These are phyloP conservation scores for Sebastes ruberrimus DNA, from an alignment of 2,797 vertebrate genomes.

Conservation along the genomic window DNA sequence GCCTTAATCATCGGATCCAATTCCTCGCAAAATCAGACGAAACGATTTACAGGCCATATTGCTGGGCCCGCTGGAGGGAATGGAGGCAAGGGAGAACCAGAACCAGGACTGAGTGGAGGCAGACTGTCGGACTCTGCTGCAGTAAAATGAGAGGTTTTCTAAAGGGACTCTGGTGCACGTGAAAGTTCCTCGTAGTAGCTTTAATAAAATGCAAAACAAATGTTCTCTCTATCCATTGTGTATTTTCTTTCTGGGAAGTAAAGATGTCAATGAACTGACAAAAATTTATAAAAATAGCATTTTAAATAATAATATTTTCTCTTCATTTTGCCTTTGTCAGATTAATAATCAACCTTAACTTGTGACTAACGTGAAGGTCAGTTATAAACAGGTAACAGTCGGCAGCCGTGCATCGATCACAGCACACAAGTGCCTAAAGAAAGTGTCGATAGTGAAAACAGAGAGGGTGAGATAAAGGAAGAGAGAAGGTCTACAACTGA, in stretches of 20 bases:
- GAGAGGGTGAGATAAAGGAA: conserved; percentile 1
- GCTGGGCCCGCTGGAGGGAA: too few relatives aligned
- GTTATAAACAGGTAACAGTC: background rate
- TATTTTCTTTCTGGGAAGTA: background rate
- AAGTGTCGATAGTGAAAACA: conserved; percentile 14
- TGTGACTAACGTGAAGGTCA: background rate
- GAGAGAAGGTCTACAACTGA: background rate
- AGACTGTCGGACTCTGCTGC: too few relatives aligned
- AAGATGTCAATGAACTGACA: background rate
- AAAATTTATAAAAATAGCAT: too few relatives aligned
- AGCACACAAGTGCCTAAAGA: background rate
- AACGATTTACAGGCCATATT: too few relatives aligned
- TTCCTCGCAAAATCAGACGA: too few relatives aligned
- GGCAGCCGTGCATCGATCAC: background rate
- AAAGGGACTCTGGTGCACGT: too few relatives aligned
- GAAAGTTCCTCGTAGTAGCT: background rate
- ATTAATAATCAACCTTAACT: background rate
- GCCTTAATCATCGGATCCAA: too few relatives aligned
- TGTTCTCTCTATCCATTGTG: background rate
- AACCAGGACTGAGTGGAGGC: too few relatives aligned
- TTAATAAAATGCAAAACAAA: background rate
- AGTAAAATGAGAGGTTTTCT: too few relatives aligned
- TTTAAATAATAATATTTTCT: too few relatives aligned
- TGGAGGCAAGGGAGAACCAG: too few relatives aligned
- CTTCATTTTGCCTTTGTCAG: too few relatives aligned